Conservation (phyloP, 1,140 invertebrate genomes). For the Drosophila rhopaloa region DNA sequence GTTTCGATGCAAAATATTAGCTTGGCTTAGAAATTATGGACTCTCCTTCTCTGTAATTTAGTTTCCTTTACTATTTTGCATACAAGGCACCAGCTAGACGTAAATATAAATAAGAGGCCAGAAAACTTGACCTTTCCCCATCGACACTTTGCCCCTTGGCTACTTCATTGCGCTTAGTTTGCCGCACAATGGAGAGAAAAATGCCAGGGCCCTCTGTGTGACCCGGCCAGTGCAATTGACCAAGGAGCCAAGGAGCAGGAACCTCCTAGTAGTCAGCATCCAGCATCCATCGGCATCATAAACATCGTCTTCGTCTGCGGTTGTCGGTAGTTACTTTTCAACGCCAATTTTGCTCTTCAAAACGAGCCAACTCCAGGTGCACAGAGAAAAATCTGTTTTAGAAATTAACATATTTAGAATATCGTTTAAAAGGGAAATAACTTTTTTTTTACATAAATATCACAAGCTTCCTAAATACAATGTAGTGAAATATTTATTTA, state of each 20-base stretch:
- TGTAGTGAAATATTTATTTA: too few relatives aligned
- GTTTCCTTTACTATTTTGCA: slow-evolving; percentile 7
- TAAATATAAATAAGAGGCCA: slow-evolving; percentile 42
- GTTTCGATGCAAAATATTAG: neutral
- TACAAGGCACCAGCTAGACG: slow-evolving; percentile 21
- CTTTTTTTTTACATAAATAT: too few relatives aligned
- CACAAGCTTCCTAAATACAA: too few relatives aligned
- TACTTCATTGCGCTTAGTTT: slow-evolving; percentile 76
- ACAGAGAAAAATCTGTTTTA: slow-evolving; percentile 5
- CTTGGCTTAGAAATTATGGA: neutral
- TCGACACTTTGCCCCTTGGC: slow-evolving; percentile 48
- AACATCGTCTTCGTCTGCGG: slow-evolving; percentile 31
- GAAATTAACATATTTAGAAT: too few relatives aligned
- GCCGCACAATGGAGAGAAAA: slow-evolving; percentile 63
- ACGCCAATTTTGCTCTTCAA: slow-evolving; percentile 79
- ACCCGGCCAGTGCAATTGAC: slow-evolving; percentile 72
- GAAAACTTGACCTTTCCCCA: slow-evolving; percentile 60
- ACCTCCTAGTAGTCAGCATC: slow-evolving; percentile 18
- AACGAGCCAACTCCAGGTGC: slow-evolving; percentile 34
- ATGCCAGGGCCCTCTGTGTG: slow-evolving; percentile 34
- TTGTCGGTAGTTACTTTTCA: slow-evolving; percentile 77
- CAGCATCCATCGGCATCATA: slow-evolving; percentile 10
- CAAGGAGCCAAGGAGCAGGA: slow-evolving; percentile 48
- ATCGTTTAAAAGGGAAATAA: too few relatives aligned
- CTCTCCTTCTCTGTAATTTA: neutral